Conservation (phyloP, 2,113 vertebrate genomes). For the Actenoides lindsayi region DNA sequence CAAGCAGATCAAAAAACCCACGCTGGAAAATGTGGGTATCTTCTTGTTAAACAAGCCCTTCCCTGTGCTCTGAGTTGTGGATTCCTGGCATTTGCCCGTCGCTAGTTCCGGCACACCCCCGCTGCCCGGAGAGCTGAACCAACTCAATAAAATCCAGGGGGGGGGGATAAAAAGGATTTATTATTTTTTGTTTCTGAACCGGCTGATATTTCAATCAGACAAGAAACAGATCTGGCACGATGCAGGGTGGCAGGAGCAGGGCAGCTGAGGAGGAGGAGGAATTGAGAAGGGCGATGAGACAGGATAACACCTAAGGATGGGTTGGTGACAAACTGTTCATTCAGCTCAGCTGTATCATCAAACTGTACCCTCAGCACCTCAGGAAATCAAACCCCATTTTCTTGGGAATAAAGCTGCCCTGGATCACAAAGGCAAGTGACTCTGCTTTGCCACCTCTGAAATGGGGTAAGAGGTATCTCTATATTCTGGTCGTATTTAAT, state of each 20-base stretch:
- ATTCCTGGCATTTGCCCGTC: not conserved
- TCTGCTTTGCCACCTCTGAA: not conserved
- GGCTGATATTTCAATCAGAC: not conserved
- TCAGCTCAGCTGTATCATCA: not conserved
- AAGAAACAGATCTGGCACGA: not conserved
- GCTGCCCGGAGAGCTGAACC: not conserved
- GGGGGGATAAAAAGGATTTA: not conserved
- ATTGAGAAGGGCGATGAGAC: not conserved
- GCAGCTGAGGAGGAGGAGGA: conserved; percentile 54
- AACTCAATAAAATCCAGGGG: not conserved
- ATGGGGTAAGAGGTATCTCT: not conserved
- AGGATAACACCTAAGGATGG: conserved; percentile 13
- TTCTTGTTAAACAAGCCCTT: not conserved
- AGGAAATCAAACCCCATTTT: conserved; percentile 29
- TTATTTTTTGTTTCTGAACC: not conserved
- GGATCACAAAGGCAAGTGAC: not conserved
- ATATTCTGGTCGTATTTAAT: not conserved
- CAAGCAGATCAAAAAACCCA: not conserved
- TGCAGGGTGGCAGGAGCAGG: not conserved
- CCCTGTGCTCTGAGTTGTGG: not conserved
- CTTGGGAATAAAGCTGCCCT: not conserved
- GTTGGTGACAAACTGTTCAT: conserved; percentile 28
- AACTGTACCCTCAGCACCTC: not conserved
- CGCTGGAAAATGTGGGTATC: accelerated
- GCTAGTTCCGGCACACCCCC: not conserved